Evolutionary conservation across 2,113 vertebrate genomes (phyloP), one percentile per base, ranked within the genome.

Genomic region (Condylura cristata): DNA sequence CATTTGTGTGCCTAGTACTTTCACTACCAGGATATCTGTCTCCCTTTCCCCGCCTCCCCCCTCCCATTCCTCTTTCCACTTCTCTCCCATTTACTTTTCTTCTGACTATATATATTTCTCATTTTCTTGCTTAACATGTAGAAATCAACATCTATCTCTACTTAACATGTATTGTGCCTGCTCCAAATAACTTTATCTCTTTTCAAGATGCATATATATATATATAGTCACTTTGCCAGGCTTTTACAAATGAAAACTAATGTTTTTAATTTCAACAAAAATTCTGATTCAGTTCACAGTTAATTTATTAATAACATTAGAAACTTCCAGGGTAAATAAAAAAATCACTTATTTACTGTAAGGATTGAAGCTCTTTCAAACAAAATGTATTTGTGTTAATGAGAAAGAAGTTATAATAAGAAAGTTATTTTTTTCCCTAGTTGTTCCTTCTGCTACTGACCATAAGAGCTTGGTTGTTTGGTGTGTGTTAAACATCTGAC

Each of bases 261-360:
- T 66, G 94, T 71, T 96, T 97, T 93, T 51, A 92, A 92, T 96
- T 97, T 56, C 22, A 83, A 44, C 78, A 96, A 28, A 78, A 94
- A 93, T 87, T 53, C 53, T 34, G 76, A 91, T 76, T 94, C 56
- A 17, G 3, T 26, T 34, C 60, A 87, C 94, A 81, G 60, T 46
- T 94, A 71, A 63, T 93, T 88, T 26, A 88, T 86, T 86, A 94
- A 96, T 89, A 94, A 97, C 56, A 60, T 51, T 1, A 72, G 72
- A 94, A 63, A 51, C n/a, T 92, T 94, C 80, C 68, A 83, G 89
- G 86, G 89, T 65, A 86, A 90, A 90, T 95, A 84, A 92, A 41
- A 78, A 93, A 88, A 65, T 90, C 39, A 83, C 85, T 72, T 90
- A 79, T 94, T 78, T 48, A 4, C 56, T 41, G 18, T 51, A 51